A percentile compares a stretch with the other conserved stretches of the same genome.
These are phyloP conservation scores for Laodelphax striatellus DNA, from an alignment of 1,140 invertebrate genomes.

Conservation along the genomic window DNA sequence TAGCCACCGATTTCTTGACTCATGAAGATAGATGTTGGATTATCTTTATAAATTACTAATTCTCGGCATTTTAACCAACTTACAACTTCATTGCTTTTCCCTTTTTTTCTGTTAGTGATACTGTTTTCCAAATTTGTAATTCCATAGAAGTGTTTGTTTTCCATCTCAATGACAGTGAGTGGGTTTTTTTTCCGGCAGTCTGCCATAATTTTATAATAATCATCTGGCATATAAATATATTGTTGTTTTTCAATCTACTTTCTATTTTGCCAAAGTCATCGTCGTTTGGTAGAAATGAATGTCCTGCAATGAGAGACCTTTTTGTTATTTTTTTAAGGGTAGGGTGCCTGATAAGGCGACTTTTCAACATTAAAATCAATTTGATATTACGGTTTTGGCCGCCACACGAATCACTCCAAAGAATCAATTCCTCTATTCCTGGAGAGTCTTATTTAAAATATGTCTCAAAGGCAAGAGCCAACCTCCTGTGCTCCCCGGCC, in stretches of 20 bases:
- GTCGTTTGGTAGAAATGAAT: slow-evolving; percentile 30
- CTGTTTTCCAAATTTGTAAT: too few species aligned
- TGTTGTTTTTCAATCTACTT: slow-evolving; percentile 24
- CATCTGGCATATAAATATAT: slow-evolving; percentile 23
- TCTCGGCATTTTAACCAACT: slow-evolving; percentile 7
- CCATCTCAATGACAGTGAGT: slow-evolving; percentile 11
- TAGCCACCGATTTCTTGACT: neutral
- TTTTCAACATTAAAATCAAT: slow-evolving; percentile 23
- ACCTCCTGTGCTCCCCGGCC: slow-evolving; percentile 28
- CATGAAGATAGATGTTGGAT: slow-evolving; percentile 6
- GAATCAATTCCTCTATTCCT: slow-evolving; percentile 22
- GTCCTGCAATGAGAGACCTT: slow-evolving; percentile 27
- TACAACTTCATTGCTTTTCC: neutral
- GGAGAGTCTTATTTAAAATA: neutral
- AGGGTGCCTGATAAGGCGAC: slow-evolving; percentile 19
- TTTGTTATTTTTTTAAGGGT: slow-evolving; percentile 24
- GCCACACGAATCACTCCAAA: slow-evolving; percentile 31
- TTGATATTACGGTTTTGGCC: slow-evolving; percentile 24
- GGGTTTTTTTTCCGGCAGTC: slow-evolving; percentile 22
- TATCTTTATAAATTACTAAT: slow-evolving; percentile 4
- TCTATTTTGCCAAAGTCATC: slow-evolving; percentile 28
- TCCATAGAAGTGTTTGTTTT: neutral
- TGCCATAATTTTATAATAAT: slow-evolving; percentile 26
- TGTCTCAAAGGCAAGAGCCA: slow-evolving; percentile 25
- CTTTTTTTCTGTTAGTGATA: too few species aligned